Base-by-base conservation (phyloP, 2,113 vertebrate species). In the Salminus brasiliensis region DNA sequence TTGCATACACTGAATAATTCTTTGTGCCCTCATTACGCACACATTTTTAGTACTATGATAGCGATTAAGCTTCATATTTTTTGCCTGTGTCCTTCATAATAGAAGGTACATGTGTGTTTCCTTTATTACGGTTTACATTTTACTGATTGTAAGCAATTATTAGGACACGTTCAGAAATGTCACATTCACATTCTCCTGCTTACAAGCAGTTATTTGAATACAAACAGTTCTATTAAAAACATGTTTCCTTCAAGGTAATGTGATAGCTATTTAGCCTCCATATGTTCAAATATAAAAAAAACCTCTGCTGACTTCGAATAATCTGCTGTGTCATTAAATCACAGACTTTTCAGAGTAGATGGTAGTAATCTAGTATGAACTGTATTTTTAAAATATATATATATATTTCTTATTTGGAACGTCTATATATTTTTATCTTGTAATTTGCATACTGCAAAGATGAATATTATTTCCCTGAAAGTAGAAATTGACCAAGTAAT, bases 391-490 rank as follows among this genome's bases (percentile, higher is more conserved):
- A 39, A 27, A 77, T 69, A n/a, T n/a, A n/a, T n/a, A n/a, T n/a
- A 39, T n/a, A 77, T 69, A 34, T 21, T 41, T 81, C 53, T 34
- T 68, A 60, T 74, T 79, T 83, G 47, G 34, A 57, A 55, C 39
- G 45, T 66, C 59, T 29, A 62, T 71, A 80, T 63, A 65, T 47
- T 72, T 34, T 43, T 78, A 78, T 83, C 41, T 76, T 72, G 53
- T 88, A 87, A 92, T 93, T 93, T 92, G 87, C 90, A 91, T 93
- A 91, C 87, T 83, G 88, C 90, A 91, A 91, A 91, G 86, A 91
- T 90, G 85, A 92, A 71, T 92, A 89, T 89, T 90, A 88, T 90
- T 85, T 81, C 78, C 39, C 74, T 86, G 77, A 88, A 93, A 91
- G 87, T 91, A 89, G 87, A 91, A 91, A 90, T 89, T 57, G 88